Base-by-base conservation (phyloP, 2,888 invertebrate genomes). In the Rhyacophila evoluta region DNA sequence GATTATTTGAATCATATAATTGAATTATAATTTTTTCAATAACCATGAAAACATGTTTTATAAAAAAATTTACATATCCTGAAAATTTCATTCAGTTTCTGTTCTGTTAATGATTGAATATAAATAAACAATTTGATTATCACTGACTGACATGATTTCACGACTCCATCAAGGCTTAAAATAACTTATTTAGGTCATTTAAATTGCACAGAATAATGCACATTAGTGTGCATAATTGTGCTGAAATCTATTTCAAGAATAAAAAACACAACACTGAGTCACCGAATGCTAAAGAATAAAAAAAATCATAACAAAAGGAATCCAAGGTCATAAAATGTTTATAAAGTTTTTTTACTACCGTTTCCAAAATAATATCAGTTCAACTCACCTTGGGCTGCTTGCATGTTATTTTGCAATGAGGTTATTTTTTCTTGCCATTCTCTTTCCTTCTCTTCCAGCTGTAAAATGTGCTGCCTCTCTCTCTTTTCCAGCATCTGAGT, bases 331-430 rank as follows among this genome's bases (percentile, higher is more conserved):
- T 15, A 19, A n/a, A 55, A 12, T 8, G 6, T 25, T 33, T 33
- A 33, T 33, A 33, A 33, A 4, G 2, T 33, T 33, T 55, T 38
- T 19, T 19, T 55, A 19, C 25, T 25, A 55, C 25, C 19, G 25
- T 55, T 55, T 55, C 10, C 25, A 55, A 55, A 55, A 55, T 55
- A 2, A 55, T 8, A 55, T 10, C 55, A 25, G 10, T 55, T 55
- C n/a, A 6, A 3, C 29, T 83, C 86, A 94, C 94, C 93, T 93
- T 95, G 95, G 1, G 94, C 93, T 78, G 93, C 90, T 84, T 89
- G 90, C n/a, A 93, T 82, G 70, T 77, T 82, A 74, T 82, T 82
- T 37, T 82, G 82, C 27, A 91, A 84, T 79, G 86, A 87, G 27
- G 85, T 85, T 83, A 90, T 87, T 41, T 88, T 88, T 83, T 89